Evolutionary conservation across 92 coral and sea anemone genomes (phyloP).

Genomic region (Epizoanthus fatuus): DNA sequence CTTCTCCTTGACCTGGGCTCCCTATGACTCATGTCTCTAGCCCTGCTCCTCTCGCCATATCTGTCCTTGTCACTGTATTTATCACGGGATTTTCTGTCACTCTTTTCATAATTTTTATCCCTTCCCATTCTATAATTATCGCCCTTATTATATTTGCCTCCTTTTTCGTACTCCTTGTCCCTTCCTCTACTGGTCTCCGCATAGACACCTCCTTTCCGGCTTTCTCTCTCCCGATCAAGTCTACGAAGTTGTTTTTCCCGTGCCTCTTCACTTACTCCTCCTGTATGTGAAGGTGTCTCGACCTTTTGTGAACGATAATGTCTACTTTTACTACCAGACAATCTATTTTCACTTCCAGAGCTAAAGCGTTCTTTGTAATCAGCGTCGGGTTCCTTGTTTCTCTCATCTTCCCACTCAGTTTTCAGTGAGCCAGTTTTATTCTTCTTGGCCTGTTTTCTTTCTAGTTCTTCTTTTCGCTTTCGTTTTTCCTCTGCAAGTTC

Average conservation of each 20-base stretch:
- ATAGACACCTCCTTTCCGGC: slow-evolving; percentile 90
- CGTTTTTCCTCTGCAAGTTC: slow-evolving; percentile 93
- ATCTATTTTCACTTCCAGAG: slow-evolving; percentile 59
- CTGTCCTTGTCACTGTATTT: slow-evolving; percentile 51
- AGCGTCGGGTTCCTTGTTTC: slow-evolving; percentile 47
- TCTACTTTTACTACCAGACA: slow-evolving; percentile 66
- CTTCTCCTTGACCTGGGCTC: slow-evolving; percentile 85
- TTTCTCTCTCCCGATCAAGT: slow-evolving; percentile 89
- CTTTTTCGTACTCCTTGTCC: slow-evolving; percentile 54
- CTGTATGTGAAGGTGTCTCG: slow-evolving; percentile 98
- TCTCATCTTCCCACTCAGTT: slow-evolving; percentile 73
- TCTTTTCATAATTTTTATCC: slow-evolving; percentile 51
- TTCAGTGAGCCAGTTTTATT: slow-evolving; percentile 45
- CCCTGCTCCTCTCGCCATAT: slow-evolving; percentile 26
- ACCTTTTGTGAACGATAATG: slow-evolving; percentile 90
- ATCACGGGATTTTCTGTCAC: slow-evolving; percentile 54
- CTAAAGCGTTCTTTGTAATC: slow-evolving; percentile 51
- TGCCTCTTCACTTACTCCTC: slow-evolving; percentile 96
- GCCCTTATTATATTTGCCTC: slow-evolving; percentile 55
- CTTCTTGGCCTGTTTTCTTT: slow-evolving; percentile 66
- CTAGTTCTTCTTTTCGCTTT: slow-evolving; percentile 72
- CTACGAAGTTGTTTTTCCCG: slow-evolving; percentile 90
- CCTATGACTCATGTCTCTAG: slow-evolving; percentile 60
- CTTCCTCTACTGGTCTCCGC: slow-evolving; percentile 74
- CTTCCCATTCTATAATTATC: slow-evolving; percentile 54